These are phyloP conservation scores for Drosophila meridionalis DNA, from an alignment of 2,888 invertebrate genomes.

Conservation along the genomic window DNA sequence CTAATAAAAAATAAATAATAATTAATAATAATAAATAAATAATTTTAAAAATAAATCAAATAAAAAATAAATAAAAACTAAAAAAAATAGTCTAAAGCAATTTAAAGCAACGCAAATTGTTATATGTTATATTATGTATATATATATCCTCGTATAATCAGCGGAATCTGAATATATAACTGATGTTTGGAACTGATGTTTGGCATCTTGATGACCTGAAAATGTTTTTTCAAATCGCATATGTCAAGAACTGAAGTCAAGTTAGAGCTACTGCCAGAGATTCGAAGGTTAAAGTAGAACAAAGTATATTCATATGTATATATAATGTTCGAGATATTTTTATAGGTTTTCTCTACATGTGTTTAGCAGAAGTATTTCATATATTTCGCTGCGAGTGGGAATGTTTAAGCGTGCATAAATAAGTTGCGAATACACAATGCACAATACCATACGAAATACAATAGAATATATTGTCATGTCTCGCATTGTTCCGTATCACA, in stretches of 20 bases:
- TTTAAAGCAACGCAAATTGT: too few species aligned
- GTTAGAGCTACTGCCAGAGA: background rate
- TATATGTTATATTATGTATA: too few species aligned
- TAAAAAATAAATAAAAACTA: too few species aligned
- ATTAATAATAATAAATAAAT: too few species aligned
- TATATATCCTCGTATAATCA: too few species aligned
- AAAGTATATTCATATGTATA: background rate
- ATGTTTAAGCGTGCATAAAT: constrained; percentile 8
- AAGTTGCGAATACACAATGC: constrained; percentile 5
- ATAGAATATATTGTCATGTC: constrained; percentile 32
- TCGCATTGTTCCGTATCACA: constrained; percentile 34
- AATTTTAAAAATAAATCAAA: too few species aligned
- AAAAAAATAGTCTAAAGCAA: too few species aligned
- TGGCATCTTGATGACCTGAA: background rate
- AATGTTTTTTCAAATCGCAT: background rate
- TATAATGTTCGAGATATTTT: background rate
- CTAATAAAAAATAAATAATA: too few species aligned
- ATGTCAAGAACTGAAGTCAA: background rate
- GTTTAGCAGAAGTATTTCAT: background rate
- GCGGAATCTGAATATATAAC: too few species aligned
- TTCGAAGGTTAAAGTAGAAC: background rate
- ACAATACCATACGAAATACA: background rate
- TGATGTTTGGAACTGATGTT: too few species aligned
- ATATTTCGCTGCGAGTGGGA: background rate
- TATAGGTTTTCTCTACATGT: background rate